phyloP scores from a whole-genome alignment of 2,113 vertebrate species.

The Shinisaurus crocodilurus region DNA sequence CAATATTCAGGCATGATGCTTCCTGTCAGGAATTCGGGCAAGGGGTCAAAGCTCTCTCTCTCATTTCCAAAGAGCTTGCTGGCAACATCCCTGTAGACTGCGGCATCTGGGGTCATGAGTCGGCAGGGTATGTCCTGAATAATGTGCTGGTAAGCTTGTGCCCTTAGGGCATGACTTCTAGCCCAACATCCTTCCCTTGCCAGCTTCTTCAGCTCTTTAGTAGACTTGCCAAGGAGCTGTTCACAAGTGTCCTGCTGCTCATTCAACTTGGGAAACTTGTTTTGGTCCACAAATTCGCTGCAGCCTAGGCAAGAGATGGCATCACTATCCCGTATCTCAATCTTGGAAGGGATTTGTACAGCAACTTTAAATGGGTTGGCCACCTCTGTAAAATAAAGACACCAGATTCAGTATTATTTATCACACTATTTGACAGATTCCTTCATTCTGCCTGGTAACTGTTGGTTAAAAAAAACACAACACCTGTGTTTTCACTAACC shows the following conservation, averaged over 20 bases:
- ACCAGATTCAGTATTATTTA: background rate
- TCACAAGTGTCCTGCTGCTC: constrained; percentile 59
- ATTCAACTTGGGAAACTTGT: constrained; percentile 74
- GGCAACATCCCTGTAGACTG: constrained; percentile 71
- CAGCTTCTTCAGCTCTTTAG: constrained; percentile 82
- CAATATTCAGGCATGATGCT: constrained; percentile 85
- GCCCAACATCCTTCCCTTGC: constrained; percentile 84
- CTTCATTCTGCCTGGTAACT: background rate
- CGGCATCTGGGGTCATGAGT: constrained; percentile 74
- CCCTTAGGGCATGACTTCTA: constrained; percentile 75
- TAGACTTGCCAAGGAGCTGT: constrained; percentile 70
- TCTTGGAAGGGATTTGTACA: constrained; percentile 80
- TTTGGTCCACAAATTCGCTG: constrained; percentile 87
- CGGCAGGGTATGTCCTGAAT: constrained; percentile 80
- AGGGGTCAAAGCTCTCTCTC: constrained; percentile 75
- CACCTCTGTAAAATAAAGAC: constrained; percentile 62
- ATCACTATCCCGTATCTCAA: constrained; percentile 80
- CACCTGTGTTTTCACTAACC: background rate
- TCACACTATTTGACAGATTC: fast-evolving
- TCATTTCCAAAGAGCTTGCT: constrained; percentile 78
- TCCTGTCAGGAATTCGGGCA: constrained; percentile 84
- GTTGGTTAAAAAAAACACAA: background rate
- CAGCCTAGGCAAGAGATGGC: constrained; percentile 75
- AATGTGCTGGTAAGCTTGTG: constrained; percentile 84
- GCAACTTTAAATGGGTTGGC: constrained; percentile 66